Evolutionary conservation across 1,140 invertebrate species (phyloP).

Genomic region (Bombus cullumanus): DNA sequence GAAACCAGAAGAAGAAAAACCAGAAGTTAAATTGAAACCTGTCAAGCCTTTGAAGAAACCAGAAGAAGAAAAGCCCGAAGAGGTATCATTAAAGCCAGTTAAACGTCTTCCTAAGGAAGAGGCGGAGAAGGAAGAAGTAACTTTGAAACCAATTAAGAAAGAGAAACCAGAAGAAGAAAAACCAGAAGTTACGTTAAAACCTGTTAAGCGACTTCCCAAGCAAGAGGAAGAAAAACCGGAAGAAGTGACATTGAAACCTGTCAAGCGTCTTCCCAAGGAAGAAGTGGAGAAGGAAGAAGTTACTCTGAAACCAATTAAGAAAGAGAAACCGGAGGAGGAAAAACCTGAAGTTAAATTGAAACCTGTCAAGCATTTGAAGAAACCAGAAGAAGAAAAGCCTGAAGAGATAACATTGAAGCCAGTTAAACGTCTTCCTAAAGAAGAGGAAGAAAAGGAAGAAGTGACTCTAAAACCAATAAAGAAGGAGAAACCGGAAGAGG

Average conservation of each 20-base stretch:
- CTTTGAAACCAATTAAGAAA: constrained; percentile 61
- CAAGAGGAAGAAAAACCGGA: background rate
- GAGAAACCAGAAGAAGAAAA: constrained; percentile 39
- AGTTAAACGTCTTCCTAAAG: constrained; percentile 76
- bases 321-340: constrained; percentile 44
- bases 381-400: constrained; percentile 57
- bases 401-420: constrained; percentile 77
- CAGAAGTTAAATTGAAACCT: constrained; percentile 67
- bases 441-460: constrained; percentile 49
- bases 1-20: constrained; percentile 48
- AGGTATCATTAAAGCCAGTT: constrained; percentile 74
- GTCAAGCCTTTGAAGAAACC: background rate
- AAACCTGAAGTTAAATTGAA: constrained; percentile 62
- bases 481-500: constrained; percentile 39
- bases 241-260: constrained; percentile 53
- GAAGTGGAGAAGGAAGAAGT: constrained; percentile 48
- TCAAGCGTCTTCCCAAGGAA: constrained; percentile 75
- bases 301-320: constrained; percentile 74
- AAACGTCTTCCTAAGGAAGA: constrained; percentile 49
- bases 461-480: constrained; percentile 73
- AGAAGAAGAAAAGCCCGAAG: constrained; percentile 15
- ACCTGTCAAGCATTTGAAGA: constrained; percentile 67
- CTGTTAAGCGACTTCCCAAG: constrained; percentile 72
- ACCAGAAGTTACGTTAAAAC: constrained; percentile 69
- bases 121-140: constrained; percentile 62